A percentile compares a stretch with the other conserved stretches of the same genome.
Evolutionary conservation across 2,797 vertebrate genomes (phyloP).

Genomic region (Takifugu rubripes): DNA sequence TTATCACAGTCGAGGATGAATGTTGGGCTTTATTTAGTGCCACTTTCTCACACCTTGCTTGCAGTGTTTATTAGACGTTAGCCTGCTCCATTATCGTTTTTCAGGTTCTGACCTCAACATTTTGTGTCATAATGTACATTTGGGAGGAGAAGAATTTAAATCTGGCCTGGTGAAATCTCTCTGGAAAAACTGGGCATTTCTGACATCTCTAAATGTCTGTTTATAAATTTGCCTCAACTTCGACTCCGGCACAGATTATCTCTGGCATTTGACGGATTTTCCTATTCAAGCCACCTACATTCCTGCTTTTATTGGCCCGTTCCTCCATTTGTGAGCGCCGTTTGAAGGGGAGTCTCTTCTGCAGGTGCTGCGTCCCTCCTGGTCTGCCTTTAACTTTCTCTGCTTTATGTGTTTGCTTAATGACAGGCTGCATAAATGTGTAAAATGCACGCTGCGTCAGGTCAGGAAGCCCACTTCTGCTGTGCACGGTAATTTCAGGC

Average conservation of each 20-base stretch:
- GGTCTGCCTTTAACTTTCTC: conserved; percentile 50
- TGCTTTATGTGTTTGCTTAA: conserved; percentile 51
- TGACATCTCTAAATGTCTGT: not conserved
- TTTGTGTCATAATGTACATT: conserved; percentile 6
- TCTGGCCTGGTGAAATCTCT: no score
- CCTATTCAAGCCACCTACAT: conserved; percentile 20
- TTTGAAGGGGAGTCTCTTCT: conserved; percentile 30
- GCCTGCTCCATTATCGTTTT: no score
- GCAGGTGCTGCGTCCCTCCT: conserved; percentile 30
- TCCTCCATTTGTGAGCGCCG: conserved; percentile 8
- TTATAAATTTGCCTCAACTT: conserved; percentile 10
- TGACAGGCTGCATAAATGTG: conserved; percentile 45
- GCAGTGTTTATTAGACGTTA: not conserved
- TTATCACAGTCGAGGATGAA: conserved; percentile 46
- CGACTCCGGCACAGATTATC: conserved; percentile 22
- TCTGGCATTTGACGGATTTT: conserved; percentile 21
- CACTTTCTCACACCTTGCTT: conserved; percentile 17
- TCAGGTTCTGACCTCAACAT: no score
- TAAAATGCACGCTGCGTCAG: conserved; percentile 42
- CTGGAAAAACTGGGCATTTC: no score
- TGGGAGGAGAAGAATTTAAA: not conserved
- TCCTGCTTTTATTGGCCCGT: conserved; percentile 6
- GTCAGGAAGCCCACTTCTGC: conserved; percentile 29
- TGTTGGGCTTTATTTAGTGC: conserved; percentile 58
- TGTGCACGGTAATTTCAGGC: conserved; percentile 37